These are phyloP conservation scores for Cryptocephalus primarius DNA, from an alignment of 2,888 invertebrate genomes.

Conservation along the genomic window DNA sequence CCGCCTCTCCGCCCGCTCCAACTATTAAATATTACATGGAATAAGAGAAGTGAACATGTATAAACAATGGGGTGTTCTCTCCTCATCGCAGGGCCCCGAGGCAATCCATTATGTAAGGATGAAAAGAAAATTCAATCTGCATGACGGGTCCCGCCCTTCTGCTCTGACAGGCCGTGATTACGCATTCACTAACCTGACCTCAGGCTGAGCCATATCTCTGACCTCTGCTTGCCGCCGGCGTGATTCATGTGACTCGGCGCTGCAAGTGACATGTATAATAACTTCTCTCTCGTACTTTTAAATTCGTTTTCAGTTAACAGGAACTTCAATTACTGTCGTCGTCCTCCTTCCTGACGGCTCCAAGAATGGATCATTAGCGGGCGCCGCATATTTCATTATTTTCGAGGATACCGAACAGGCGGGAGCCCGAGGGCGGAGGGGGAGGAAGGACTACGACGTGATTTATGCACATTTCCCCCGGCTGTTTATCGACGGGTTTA, in stretches of 20 bases:
- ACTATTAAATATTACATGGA: slow-evolving; percentile 9
- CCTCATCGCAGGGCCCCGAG: slow-evolving; percentile 24
- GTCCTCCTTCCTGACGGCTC: neutral
- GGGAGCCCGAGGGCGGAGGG: no score
- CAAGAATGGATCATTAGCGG: neutral
- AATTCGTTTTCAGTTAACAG: slow-evolving; percentile 8
- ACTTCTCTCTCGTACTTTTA: slow-evolving; percentile 25
- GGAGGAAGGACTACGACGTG: no score
- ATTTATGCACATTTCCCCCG: no score
- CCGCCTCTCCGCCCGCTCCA: neutral
- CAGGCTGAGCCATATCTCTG: slow-evolving; percentile 25
- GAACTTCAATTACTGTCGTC: slow-evolving; percentile 6
- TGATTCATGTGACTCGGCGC: slow-evolving; percentile 27
- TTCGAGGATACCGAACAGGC: no score
- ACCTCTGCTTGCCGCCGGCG: slow-evolving; percentile 11
- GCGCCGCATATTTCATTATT: no score
- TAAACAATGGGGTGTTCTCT: slow-evolving; percentile 30
- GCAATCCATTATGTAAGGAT: slow-evolving; percentile 38
- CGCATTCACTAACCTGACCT: slow-evolving; percentile 36
- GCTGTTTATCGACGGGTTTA: no score
- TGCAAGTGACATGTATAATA: slow-evolving; percentile 35
- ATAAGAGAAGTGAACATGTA: slow-evolving; percentile 13
- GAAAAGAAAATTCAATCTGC: slow-evolving; percentile 40
- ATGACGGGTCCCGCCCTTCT: slow-evolving; percentile 36
- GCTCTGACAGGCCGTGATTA: slow-evolving; percentile 38